Percentiles rank a stretch among this genome's conserved stretches.
phyloP scores from a whole-genome alignment of 2,797 vertebrate species.

The Epinephelus awoara region DNA sequence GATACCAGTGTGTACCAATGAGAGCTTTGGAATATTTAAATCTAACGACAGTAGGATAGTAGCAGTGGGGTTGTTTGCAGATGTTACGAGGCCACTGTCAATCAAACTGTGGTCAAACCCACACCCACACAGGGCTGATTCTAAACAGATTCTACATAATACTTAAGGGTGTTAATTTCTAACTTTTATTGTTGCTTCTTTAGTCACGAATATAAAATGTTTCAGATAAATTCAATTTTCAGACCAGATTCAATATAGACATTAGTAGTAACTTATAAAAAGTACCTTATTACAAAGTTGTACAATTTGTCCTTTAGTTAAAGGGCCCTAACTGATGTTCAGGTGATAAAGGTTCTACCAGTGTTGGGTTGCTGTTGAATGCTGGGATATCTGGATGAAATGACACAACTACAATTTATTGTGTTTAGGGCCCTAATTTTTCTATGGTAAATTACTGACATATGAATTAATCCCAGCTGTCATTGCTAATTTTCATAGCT shows the following conservation, averaged over 20 bases:
- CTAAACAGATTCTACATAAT: background rate
- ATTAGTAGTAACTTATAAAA: background rate
- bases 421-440: background rate
- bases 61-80: background rate
- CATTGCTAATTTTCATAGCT: background rate
- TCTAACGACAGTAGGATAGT: background rate
- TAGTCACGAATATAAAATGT: background rate
- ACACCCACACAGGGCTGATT: background rate
- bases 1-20: background rate
- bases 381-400: background rate
- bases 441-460: conserved; percentile 1
- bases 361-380: background rate
- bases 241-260: background rate
- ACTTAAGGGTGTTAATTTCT: background rate
- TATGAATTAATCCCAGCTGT: conserved; percentile 24
- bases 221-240: background rate
- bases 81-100: background rate
- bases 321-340: background rate
- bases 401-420: background rate
- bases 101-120: background rate
- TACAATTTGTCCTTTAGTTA: background rate
- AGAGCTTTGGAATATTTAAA: background rate
- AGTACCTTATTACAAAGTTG: background rate
- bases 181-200: background rate
- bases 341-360: background rate